Conservation (phyloP, 1,140 invertebrate genomes). For the Meloidogyne chitwoodi region DNA sequence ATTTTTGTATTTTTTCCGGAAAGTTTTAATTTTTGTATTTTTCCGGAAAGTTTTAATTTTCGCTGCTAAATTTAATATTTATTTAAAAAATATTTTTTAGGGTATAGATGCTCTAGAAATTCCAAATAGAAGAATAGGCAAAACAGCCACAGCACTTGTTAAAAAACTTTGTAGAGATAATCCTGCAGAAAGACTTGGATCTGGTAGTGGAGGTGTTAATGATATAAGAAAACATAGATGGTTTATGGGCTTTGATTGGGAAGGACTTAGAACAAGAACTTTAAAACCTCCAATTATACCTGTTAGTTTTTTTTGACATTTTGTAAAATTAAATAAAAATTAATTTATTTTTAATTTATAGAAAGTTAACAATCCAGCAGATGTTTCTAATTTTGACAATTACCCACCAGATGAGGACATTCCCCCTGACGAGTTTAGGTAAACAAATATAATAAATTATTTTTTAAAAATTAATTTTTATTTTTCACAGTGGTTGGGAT, state of each 20-base stretch:
- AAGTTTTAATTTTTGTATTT: no score
- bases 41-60: neutral
- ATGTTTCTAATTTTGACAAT: conserved; percentile 61
- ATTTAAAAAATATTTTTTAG: conserved; percentile 24
- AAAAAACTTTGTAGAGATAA: conserved; percentile 71
- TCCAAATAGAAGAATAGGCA: conserved; percentile 60
- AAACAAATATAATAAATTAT: neutral
- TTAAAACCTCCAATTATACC: conserved; percentile 89
- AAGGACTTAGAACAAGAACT: conserved; percentile 80
- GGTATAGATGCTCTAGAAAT: conserved; percentile 82
- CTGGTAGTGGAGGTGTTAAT: conserved; percentile 90
- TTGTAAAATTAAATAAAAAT: neutral
- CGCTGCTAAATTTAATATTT: no score
- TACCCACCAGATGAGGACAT: conserved; percentile 61
- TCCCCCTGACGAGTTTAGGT: conserved; percentile 60
- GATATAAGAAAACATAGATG: conserved; percentile 99
- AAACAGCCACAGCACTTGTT: conserved; percentile 60
- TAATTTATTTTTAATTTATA: neutral
- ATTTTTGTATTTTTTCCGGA: no score
- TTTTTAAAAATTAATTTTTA: neutral
- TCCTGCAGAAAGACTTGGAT: conserved; percentile 90
- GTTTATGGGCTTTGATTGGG: conserved; percentile 99
- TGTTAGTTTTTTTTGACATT: neutral
- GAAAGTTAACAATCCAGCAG: conserved; percentile 59
- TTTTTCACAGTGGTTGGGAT: conserved; percentile 60